Conservation (phyloP, 2,888 invertebrate genomes). For the Drosophila testacea region DNA sequence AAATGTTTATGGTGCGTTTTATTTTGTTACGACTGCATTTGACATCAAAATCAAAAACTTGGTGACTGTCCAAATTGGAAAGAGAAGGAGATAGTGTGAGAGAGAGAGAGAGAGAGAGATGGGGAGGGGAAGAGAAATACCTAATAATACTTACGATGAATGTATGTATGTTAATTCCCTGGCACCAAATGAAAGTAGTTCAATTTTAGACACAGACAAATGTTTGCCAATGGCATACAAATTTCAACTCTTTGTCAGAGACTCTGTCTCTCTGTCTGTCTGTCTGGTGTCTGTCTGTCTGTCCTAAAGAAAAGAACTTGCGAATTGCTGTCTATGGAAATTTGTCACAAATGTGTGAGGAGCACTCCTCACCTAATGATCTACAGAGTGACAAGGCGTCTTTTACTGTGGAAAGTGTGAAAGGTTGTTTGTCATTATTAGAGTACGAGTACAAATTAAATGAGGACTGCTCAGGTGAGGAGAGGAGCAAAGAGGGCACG, state of each 20-base stretch:
- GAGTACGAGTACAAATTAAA: neutral
- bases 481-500: neutral
- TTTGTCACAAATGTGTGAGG: slow-evolving; percentile 64
- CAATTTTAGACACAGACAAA: slow-evolving; percentile 59
- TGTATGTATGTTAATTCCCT: slow-evolving; percentile 72
- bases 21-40: slow-evolving; percentile 49
- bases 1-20: slow-evolving; percentile 66
- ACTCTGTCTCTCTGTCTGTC: neutral
- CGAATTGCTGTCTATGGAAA: slow-evolving; percentile 60
- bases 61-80: slow-evolving; percentile 26
- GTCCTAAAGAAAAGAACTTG: slow-evolving; percentile 40
- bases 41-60: slow-evolving; percentile 51
- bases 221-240: slow-evolving; percentile 73
- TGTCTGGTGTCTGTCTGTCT: neutral
- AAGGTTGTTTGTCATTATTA: slow-evolving; percentile 66
- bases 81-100: neutral
- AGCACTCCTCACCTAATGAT: slow-evolving; percentile 60
- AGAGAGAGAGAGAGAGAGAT: too few relatives aligned
- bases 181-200: slow-evolving; percentile 71
- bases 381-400: slow-evolving; percentile 65
- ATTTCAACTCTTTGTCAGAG: slow-evolving; percentile 47
- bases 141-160: slow-evolving; percentile 22
- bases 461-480: neutral
- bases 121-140: neutral
- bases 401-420: slow-evolving; percentile 63